Base-by-base conservation (phyloP, 2,797 vertebrate species). In the Pangasius djambal region DNA sequence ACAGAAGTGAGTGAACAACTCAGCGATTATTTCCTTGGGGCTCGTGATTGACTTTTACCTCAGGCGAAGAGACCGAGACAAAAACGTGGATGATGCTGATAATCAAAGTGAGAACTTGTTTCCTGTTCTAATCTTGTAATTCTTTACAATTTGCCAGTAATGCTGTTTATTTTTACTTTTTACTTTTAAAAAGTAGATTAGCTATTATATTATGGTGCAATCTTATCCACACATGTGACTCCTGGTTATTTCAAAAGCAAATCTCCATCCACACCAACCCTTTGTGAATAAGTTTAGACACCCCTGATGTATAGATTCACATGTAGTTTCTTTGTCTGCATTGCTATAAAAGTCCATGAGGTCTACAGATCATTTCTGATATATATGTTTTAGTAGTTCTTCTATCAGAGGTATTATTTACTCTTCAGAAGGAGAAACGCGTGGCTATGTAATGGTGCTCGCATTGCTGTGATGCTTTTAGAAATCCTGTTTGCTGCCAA, bases 401-500 rank as follows among this genome's bases (percentile, higher is more conserved):
- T 83, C 15, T 5, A 7, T n/a, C 25, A 48, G 22, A 31, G 59
- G 20, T 44, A 44, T 83, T 83, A 31, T 84, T 84, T 67, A 67
- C 28, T 20, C 28, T 67, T 50, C 61, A 20, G 28, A 48, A 65
- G 20, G 4, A 6, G 13, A 67, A 50, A 31, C 5, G 40, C 40
- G 20, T 1, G 61, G 34, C 22, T 37, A 16, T 82, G 79, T 61
- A 12, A 82, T 61, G 10, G 31, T 37, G 55, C 52, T 37, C 6
- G 2, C 63, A 6, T 31, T 69, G 63, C 61, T 67, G 25, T 15
- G 61, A 84, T 69, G 83, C n/a, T 50, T 67, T 67, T 57, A 59
- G 31, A 59, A 74, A 44, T 77, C 55, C 6, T 72, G 48, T 85
- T 57, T 86, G 85, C 55, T 86, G 57, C 72, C 72, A 86, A 77